Conservation (phyloP, 2,888 invertebrate species). For the Anticlea derivata region DNA sequence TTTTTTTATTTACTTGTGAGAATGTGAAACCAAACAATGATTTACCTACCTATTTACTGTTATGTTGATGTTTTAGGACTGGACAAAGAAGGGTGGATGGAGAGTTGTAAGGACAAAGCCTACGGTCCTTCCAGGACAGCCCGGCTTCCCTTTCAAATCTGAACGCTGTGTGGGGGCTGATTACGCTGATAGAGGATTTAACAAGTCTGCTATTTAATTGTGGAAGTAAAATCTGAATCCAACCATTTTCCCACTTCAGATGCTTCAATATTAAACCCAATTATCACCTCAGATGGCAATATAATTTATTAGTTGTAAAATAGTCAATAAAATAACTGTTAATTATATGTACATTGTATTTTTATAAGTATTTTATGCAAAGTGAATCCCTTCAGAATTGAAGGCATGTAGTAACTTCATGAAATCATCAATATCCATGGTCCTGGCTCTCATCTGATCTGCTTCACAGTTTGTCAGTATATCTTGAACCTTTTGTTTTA, state of each 20-base stretch:
- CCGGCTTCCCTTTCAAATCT: slow-evolving; percentile 86
- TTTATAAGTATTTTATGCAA: slow-evolving; percentile 80
- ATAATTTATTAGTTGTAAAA: slow-evolving; percentile 34
- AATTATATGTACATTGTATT: slow-evolving; percentile 17
- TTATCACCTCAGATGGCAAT: slow-evolving; percentile 18
- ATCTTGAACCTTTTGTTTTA: slow-evolving; percentile 90
- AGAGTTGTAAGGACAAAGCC: slow-evolving; percentile 82
- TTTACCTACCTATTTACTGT: background rate
- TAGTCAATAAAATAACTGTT: slow-evolving; percentile 25
- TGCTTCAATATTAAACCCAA: background rate
- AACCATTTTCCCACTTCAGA: background rate
- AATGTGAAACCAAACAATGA: no score
- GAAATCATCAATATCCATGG: slow-evolving; percentile 98
- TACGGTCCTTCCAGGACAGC: slow-evolving; percentile 87
- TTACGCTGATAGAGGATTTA: slow-evolving; percentile 89
- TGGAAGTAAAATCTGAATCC: background rate
- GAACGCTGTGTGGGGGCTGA: slow-evolving; percentile 84
- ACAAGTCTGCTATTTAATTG: slow-evolving; percentile 82
- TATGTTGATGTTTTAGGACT: slow-evolving; percentile 81
- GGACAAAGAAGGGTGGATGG: slow-evolving; percentile 91
- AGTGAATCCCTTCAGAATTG: slow-evolving; percentile 97
- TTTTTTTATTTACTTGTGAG: no score
- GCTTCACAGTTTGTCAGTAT: slow-evolving; percentile 88
- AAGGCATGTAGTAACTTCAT: slow-evolving; percentile 93
- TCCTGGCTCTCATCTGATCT: slow-evolving; percentile 92